These are phyloP conservation scores for Anguilla megastoma DNA, from an alignment of 2,797 vertebrate species.

Conservation along the genomic window DNA sequence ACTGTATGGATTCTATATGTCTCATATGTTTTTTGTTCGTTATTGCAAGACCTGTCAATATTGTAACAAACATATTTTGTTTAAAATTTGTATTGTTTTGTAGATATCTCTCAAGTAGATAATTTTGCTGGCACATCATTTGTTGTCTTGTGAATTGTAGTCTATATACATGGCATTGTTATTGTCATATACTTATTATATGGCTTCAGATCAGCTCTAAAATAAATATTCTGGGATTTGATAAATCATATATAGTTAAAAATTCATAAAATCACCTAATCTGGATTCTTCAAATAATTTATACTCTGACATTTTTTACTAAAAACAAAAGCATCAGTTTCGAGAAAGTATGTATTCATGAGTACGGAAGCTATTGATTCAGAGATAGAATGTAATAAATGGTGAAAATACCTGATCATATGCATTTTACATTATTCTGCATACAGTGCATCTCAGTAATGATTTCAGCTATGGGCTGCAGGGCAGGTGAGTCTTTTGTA, in stretches of 20 bases:
- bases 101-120: neutral
- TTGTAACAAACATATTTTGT: neutral
- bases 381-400: neutral
- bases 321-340: neutral
- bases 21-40: neutral
- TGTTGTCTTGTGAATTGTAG: neutral
- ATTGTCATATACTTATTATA: neutral
- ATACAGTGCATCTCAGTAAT: neutral
- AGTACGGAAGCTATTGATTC: neutral
- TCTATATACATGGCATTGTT: neutral
- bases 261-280: neutral
- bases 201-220: neutral
- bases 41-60: neutral
- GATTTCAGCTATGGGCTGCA: neutral
- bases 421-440: neutral
- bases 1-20: neutral
- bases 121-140: neutral
- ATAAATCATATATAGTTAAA: neutral
- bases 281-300: neutral
- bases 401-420: neutral
- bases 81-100: neutral
- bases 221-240: neutral
- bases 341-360: neutral
- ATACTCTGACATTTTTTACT: neutral
- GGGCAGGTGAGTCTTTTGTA: neutral